Evolutionary conservation across 1,140 invertebrate genomes (phyloP), one percentile per base, ranked within the genome.

Genomic region (Cyclargus thomasi): DNA sequence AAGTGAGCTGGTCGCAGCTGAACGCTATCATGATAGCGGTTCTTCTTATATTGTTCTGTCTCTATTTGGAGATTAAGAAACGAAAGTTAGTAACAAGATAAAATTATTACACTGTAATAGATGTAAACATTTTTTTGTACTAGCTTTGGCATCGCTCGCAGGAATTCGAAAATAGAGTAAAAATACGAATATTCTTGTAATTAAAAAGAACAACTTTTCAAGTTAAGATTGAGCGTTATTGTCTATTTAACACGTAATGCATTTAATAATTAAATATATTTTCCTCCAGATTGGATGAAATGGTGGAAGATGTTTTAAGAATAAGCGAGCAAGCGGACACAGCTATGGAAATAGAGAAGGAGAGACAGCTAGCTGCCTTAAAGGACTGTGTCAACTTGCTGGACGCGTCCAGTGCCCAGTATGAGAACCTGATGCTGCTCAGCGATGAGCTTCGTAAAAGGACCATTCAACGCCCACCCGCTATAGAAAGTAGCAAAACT

Each of bases 21-120:
- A 86, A 88, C 65, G 71, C 71, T 14, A 66, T 70, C 2, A 47
- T 82, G 5, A 67, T 86, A 14, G 63, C 69, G 0, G 7, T 83
- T 1, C 59, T 86, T 20, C 68, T 73, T 3, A 8, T 85, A 5
- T 76, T 88, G 5, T 87, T 86, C 71, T 83, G 83, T 63, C 64
- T 88, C 1, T 88, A 79, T 57, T 77, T 90, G 16, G 87, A 90
- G 70, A 80, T 90, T 53, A 70, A 81, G 11, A 86, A 81, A 66
- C 77, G 85, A 67, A 83, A 75, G 87, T 88, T 74, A 78, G 77
- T n/a, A n/a, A n/a, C n/a, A n/a, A 59, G 8, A 18, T 57, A 57
- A 7, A 6, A 5, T 29, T 29, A 29, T 29, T 29, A 8, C 4
- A 29, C n/a, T n/a, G n/a, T n/a, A n/a, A n/a, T n/a, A n/a, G n/a